Conservation (phyloP, 1,140 invertebrate species). For the Drosophila simulans region DNA sequence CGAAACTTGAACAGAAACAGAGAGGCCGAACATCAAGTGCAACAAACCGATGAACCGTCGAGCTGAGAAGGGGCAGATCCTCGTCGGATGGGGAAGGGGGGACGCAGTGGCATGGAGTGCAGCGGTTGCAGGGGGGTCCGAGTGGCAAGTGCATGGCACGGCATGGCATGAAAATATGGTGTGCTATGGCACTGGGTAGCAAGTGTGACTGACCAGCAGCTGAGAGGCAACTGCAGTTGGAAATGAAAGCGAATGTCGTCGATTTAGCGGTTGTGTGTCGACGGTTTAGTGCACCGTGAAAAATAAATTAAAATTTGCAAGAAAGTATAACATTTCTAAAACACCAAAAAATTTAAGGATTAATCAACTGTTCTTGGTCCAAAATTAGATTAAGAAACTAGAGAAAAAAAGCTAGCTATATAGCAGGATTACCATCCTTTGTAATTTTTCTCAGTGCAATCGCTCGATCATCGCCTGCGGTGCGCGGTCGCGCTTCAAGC, state of each 20-base stretch:
- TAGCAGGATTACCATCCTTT: background rate
- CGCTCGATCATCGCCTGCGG: slow-evolving; percentile 67
- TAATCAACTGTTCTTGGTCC: too few species aligned
- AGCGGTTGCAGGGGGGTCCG: slow-evolving; percentile 23
- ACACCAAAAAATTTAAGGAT: background rate
- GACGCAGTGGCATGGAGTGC: background rate
- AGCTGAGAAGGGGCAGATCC: slow-evolving; percentile 2
- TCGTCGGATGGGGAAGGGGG: background rate
- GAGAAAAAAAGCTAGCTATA: too few species aligned
- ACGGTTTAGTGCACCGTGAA: slow-evolving; percentile 4
- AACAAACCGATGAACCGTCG: slow-evolving; percentile 68
- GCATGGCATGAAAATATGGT: slow-evolving; percentile 50
- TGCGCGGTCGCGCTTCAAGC: slow-evolving; percentile 74
- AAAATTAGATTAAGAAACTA: too few species aligned
- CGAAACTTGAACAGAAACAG: slow-evolving; percentile 30
- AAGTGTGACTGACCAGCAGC: slow-evolving; percentile 69
- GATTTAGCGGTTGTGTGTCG: slow-evolving; percentile 26
- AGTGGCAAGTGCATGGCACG: slow-evolving; percentile 56
- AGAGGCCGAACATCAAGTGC: slow-evolving; percentile 66
- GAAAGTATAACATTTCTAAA: background rate
- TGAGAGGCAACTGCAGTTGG: slow-evolving; percentile 42
- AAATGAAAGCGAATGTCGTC: slow-evolving; percentile 80
- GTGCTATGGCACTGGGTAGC: slow-evolving; percentile 49
- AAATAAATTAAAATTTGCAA: background rate
- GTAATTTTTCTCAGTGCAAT: slow-evolving; percentile 7